phyloP scores from a whole-genome alignment of 2,113 vertebrate genomes.

The Brevimyrus niger region DNA sequence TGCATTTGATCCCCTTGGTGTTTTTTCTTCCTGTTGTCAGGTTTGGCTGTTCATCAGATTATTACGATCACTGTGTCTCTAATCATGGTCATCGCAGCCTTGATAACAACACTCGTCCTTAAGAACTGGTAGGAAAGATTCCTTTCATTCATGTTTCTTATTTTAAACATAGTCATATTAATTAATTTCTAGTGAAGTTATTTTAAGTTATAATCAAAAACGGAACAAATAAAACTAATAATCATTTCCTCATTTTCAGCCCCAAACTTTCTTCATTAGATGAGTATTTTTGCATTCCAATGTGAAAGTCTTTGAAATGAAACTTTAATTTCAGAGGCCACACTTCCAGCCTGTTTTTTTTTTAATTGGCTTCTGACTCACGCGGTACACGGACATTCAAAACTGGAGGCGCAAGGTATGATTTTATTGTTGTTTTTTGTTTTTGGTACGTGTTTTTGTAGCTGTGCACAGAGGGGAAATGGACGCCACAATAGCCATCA shows the following conservation, averaged over 20 bases:
- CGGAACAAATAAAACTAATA: neutral
- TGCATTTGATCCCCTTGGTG: neutral
- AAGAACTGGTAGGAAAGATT: conserved; percentile 95
- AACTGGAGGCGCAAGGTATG: conserved; percentile 57
- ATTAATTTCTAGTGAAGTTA: neutral
- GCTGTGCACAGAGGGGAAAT: conserved; percentile 87
- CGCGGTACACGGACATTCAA: neutral
- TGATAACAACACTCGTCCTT: conserved; percentile 99
- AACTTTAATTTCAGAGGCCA: neutral
- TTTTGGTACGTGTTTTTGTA: conserved; percentile 73
- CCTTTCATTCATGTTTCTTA: conserved; percentile 34
- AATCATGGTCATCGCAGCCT: conserved; percentile 97
- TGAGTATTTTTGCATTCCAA: neutral
- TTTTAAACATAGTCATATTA: neutral
- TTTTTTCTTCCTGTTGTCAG: conserved; percentile 53
- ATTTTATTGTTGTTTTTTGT: conserved; percentile 70
- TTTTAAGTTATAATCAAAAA: neutral
- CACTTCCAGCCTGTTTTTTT: neutral
- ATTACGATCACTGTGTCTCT: conserved; percentile 99
- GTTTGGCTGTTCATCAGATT: conserved; percentile 97
- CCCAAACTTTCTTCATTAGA: neutral
- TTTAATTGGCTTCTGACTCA: neutral
- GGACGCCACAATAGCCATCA: conserved; percentile 88
- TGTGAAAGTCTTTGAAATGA: neutral
- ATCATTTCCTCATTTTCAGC: neutral